Conservation (phyloP, 2,113 vertebrate species). For the Chionomys nivalis region DNA sequence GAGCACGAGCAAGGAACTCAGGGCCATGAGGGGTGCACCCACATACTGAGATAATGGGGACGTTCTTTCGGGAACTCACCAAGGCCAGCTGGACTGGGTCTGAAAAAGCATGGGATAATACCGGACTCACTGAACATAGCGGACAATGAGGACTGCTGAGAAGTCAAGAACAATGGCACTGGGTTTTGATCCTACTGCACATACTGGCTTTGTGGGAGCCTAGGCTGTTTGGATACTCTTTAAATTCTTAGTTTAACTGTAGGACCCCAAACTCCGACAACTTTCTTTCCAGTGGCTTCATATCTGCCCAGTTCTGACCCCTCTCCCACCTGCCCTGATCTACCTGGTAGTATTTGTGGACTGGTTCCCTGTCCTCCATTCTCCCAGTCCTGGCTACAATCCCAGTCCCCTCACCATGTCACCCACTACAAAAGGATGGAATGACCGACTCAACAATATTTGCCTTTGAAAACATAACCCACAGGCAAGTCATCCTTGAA, state of each 20-base stretch:
- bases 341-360: background rate
- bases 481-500: constrained; percentile 23
- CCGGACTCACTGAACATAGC: too few relatives aligned
- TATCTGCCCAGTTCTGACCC: background rate
- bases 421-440: background rate
- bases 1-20: too few relatives aligned
- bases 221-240: too few relatives aligned
- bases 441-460: constrained; percentile 29
- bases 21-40: too few relatives aligned
- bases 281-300: background rate
- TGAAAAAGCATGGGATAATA: too few relatives aligned
- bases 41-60: too few relatives aligned
- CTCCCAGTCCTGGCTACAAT: background rate
- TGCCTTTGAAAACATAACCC: constrained; percentile 53
- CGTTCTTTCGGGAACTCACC: too few relatives aligned
- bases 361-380: background rate
- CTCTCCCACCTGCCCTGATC: background rate
- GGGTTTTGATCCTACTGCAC: too few relatives aligned
- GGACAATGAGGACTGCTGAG: too few relatives aligned
- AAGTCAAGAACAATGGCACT: too few relatives aligned
- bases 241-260: background rate
- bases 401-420: background rate
- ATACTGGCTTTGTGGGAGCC: too few relatives aligned
- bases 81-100: too few relatives aligned
- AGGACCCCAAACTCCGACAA: background rate